Base-by-base conservation (phyloP, 2,888 invertebrate species). In the Seladonia tumulorum region DNA sequence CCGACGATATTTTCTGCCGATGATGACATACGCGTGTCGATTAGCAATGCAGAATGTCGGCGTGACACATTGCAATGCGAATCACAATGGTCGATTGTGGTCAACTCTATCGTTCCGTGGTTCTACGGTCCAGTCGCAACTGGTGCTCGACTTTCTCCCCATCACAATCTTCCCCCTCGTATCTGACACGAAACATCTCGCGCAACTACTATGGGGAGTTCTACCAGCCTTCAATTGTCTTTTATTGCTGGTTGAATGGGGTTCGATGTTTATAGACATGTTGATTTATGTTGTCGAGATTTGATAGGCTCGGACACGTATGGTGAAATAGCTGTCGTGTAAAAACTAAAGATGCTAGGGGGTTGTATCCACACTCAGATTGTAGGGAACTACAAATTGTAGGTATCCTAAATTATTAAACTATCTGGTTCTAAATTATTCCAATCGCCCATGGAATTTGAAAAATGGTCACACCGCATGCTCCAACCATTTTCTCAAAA, bases 1-100 rank as follows among this genome's bases (percentile, higher is more conserved):
- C n/a, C 14, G 71, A 42, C 35, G 25, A 29, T 79, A 81, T 88
- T 76, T 86, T 76, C 63, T 45, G 57, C 63, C 76, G 82, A 76
- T 73, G 82, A 76, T 73, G 86, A 88, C 88, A 79, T 85, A 82
- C 79, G 76, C 71, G 70, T 39, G 70, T 39, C 68, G 73, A 88
- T 88, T 83, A 86, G 82, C 86, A 81, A 81, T 83, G 82, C 88
- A 66, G 66, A 66, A 66, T 66, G 66, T 18, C 25, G 60, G 25
- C 25, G 35, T 35, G 66, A 66, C 22, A 35, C 66, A 22, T 66
- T 35, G 35, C 35, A 18, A 8, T 7, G 66, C 66, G 66, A 66
- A 66, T 66, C 66, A 22, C 35, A 66, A 53, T n/a, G 22, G 53
- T 3, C 22, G 66, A 5, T 66, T 29, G 66, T 22, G 18, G 16